Evolutionary conservation across 92 coral and sea anemone species (phyloP), one percentile per base, ranked within the genome.

Genomic region (Phenganax stokvisi): DNA sequence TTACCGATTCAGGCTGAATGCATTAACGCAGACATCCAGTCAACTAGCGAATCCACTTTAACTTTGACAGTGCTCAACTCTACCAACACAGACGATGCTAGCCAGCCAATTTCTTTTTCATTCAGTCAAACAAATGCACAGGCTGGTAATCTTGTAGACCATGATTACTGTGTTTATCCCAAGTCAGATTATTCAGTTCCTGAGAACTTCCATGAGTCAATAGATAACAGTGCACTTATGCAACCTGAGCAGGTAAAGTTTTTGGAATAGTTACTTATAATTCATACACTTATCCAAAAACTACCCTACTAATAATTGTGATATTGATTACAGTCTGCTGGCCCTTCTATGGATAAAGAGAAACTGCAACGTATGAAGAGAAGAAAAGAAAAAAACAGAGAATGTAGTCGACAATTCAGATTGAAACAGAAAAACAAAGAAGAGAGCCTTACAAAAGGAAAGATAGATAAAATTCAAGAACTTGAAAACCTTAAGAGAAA

Each of bases 321-420:
- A 16, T 83, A 47, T 28, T 29, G 58, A 58, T 51, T 77, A 12
- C 72, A 57, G 10, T 9, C 89, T 92, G 80, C 71, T 70, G 89
- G 87, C 57, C 85, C 54, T 8, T 61, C 51, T n/a, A 79, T 79
- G 83, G 83, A 91, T 76, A 85, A 85, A 66, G 89, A 91, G 70
- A 93, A 91, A 84, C 90, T 89, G 56, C 80, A 81, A 68, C 89
- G 91, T 56, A 84, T 86, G 64, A 86, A 51, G 59, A 76, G 80
- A 57, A 87, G 97, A 56, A 89, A 91, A 69, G 97, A 93, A 66
- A 89, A 91, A 81, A 93, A 93, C 88, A 93, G 88, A 77, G 96
- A 91, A 80, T 93, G 97, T 82, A 93, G 97, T 79, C 84, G 96
- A 74, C 89, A 88, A 77, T 93, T 93, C 86, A 89, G 97, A 31